Percentiles rank a stretch among this genome's conserved stretches.
Evolutionary conservation across 2,113 vertebrate genomes (phyloP).

Genomic region (Ophthalmolycus amberensis): DNA sequence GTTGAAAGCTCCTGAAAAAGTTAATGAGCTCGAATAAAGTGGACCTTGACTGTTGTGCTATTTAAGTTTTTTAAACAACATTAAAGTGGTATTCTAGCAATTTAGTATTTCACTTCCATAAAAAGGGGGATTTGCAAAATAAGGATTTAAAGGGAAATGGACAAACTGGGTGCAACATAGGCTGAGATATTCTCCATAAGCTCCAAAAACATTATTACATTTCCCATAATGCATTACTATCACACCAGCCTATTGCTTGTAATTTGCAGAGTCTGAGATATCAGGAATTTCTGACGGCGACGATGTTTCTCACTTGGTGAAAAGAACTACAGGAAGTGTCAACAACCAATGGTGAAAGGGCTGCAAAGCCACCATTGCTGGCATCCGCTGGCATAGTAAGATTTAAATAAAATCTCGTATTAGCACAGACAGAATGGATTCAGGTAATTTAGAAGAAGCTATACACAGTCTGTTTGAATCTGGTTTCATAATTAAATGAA

Average conservation of each 20-base stretch:
- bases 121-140: not conserved
- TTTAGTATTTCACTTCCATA: not conserved
- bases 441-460: slow-evolving; percentile 4
- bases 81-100: not conserved
- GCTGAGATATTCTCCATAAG: not conserved
- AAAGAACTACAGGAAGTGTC: not conserved
- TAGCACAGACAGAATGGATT: not conserved
- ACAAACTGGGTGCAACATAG: not conserved
- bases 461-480: not conserved
- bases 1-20: not conserved
- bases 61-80: not conserved
- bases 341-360: not conserved
- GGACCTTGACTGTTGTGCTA: not conserved
- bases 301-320: no score
- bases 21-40: not conserved
- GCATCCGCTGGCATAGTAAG: not conserved
- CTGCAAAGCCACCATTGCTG: not conserved
- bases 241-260: not conserved
- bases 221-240: not conserved
- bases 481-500: not conserved
- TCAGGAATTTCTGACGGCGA: not conserved
- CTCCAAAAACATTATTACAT: not conserved
- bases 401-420: not conserved
- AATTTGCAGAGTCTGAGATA: not conserved
- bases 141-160: not conserved